Conservation (phyloP, 2,888 invertebrate species). For the Barypeithes pellucidus region DNA sequence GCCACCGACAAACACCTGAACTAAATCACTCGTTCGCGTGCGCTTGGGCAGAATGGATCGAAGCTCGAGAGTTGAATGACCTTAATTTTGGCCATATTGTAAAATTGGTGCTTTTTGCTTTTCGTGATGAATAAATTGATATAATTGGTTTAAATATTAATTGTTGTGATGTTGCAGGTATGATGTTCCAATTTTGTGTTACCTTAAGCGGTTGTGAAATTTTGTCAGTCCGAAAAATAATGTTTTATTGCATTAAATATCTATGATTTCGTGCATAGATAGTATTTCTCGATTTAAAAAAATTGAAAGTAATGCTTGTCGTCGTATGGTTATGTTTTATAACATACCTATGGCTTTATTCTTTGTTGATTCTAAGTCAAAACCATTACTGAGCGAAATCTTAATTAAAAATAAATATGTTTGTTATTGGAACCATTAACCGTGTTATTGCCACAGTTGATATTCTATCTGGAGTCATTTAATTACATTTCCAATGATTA, state of each 20-base stretch:
- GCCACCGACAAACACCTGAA: slow-evolving; percentile 61
- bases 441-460: slow-evolving; percentile 7
- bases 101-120: background rate
- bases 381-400: background rate
- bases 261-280: too few species aligned
- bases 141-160: background rate
- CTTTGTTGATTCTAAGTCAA: background rate
- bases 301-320: too few species aligned
- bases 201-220: too few species aligned
- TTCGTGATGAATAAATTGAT: background rate
- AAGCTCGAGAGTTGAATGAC: slow-evolving; percentile 37
- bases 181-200: too few species aligned
- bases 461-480: background rate
- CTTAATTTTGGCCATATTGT: slow-evolving; percentile 26
- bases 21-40: slow-evolving; percentile 40
- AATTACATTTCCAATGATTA: slow-evolving; percentile 9
- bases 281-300: too few species aligned
- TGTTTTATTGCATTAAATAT: too few species aligned
- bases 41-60: slow-evolving; percentile 21
- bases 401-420: slow-evolving; percentile 22
- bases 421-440: slow-evolving; percentile 17
- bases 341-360: too few species aligned
- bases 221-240: background rate
- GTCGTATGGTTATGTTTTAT: too few species aligned
- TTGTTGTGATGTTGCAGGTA: too few species aligned